These are phyloP conservation scores for Aegithalos caudatus DNA, from an alignment of 2,113 vertebrate species.

Conservation along the genomic window DNA sequence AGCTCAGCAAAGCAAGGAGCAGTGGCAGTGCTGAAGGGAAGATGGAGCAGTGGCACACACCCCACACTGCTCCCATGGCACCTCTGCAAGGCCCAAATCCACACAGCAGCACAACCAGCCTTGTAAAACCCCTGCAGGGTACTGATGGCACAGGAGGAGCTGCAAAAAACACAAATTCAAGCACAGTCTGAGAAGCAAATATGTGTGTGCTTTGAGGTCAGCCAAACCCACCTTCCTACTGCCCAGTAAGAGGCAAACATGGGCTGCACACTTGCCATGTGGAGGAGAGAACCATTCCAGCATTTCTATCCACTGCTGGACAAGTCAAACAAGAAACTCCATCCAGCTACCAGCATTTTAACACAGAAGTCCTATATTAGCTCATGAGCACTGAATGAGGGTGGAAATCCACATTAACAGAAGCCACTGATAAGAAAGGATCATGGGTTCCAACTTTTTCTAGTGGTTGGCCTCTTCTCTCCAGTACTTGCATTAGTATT, in stretches of 20 bases:
- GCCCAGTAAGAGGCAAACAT: not conserved
- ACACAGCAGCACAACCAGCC: not conserved
- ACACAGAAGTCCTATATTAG: not conserved
- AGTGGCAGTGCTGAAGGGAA: not conserved
- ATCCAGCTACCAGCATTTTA: not conserved
- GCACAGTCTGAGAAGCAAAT: not conserved
- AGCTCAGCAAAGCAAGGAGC: not conserved
- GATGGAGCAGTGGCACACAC: not conserved
- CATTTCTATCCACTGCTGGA: not conserved
- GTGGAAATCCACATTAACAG: not conserved
- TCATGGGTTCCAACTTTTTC: not conserved
- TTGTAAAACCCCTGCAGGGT: not conserved
- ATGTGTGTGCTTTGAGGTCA: not conserved
- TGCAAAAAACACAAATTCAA: not conserved
- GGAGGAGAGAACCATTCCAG: not conserved
- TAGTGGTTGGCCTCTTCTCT: not conserved
- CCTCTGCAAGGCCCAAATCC: not conserved
- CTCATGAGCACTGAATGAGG: not conserved
- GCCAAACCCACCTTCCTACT: not conserved
- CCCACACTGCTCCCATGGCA: fast-evolving
- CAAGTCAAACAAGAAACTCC: not conserved
- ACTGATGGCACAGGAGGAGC: not conserved
- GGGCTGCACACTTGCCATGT: not conserved
- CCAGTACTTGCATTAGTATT: not conserved
- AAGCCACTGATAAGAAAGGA: not conserved